A percentile compares a stretch with the other conserved stretches of the same genome.
Conservation (phyloP, 1,140 invertebrate species). For the Orchestia grillus region DNA sequence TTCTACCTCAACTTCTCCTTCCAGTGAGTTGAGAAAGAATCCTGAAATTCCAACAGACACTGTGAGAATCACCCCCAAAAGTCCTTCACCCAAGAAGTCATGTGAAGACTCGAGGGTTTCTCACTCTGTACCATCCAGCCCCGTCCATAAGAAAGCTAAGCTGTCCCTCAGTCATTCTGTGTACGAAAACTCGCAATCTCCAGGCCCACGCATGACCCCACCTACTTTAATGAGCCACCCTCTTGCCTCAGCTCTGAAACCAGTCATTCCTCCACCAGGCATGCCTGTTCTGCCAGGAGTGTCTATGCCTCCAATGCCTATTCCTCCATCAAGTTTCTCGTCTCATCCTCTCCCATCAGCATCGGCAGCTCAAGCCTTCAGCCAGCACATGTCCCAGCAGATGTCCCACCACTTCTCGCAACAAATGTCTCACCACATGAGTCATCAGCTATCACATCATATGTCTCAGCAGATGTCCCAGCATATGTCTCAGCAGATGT, state of each 20-base stretch:
- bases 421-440: constrained; percentile 61
- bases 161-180: constrained; percentile 31
- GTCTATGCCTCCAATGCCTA: constrained; percentile 40
- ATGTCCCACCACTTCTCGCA: constrained; percentile 60
- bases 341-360: constrained; percentile 65
- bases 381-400: constrained; percentile 63
- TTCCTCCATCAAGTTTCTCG: constrained; percentile 44
- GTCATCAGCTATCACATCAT: constrained; percentile 61
- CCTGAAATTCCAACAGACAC: background rate
- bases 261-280: constrained; percentile 7
- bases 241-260: constrained; percentile 15
- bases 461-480: constrained; percentile 53
- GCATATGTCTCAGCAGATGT: constrained; percentile 61
- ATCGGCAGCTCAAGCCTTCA: constrained; percentile 63
- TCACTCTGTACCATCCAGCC: constrained; percentile 37
- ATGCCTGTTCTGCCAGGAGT: constrained; percentile 29
- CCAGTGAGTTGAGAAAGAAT: constrained; percentile 21
- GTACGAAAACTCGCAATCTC: constrained; percentile 32
- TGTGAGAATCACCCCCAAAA: constrained; percentile 19
- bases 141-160: constrained; percentile 37
- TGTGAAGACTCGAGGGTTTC: constrained; percentile 10
- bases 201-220: constrained; percentile 31
- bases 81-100: constrained; percentile 26
- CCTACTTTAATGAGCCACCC: constrained; percentile 25
- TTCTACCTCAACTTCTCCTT: constrained; percentile 11